Conservation (phyloP, 30 jellyfish, hydroid and myxozoan species). For the Turritopsis rubra region DNA sequence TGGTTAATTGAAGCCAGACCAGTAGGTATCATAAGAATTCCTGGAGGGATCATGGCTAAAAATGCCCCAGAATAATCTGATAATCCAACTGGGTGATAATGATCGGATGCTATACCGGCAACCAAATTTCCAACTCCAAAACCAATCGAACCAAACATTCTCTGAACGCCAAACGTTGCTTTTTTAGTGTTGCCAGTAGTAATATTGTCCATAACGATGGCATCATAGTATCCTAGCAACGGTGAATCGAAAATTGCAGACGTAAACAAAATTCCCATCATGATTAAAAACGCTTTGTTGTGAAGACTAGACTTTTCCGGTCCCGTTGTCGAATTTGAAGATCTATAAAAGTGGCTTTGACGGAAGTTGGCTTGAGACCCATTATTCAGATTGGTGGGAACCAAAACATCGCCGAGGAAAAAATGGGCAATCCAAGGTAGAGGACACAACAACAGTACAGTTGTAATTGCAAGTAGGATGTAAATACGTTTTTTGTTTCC, state of each 20-base stretch:
- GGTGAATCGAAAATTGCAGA: conserved; percentile 5
- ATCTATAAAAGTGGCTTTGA: neutral
- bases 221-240: conserved; percentile 8
- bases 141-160: conserved; percentile 10
- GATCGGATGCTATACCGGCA: conserved; percentile 22
- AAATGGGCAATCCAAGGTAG: conserved; percentile 63
- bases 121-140: conserved; percentile 1
- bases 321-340: neutral
- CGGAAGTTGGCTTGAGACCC: neutral
- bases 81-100: conserved; percentile 4
- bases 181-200: conserved; percentile 2
- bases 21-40: neutral
- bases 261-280: conserved; percentile 30
- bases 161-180: neutral
- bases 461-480: conserved; percentile 26
- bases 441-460: conserved; percentile 40
- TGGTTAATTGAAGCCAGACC: neutral
- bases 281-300: conserved; percentile 16
- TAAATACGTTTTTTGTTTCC: conserved; percentile 33
- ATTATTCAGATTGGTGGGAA: neutral
- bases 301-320: neutral
- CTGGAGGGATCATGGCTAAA: neutral
- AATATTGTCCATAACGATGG: neutral
- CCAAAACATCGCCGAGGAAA: neutral
- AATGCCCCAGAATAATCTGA: conserved; percentile 7